These are phyloP conservation scores for Tachina fera DNA, from an alignment of 2,888 invertebrate genomes.

Conservation along the genomic window DNA sequence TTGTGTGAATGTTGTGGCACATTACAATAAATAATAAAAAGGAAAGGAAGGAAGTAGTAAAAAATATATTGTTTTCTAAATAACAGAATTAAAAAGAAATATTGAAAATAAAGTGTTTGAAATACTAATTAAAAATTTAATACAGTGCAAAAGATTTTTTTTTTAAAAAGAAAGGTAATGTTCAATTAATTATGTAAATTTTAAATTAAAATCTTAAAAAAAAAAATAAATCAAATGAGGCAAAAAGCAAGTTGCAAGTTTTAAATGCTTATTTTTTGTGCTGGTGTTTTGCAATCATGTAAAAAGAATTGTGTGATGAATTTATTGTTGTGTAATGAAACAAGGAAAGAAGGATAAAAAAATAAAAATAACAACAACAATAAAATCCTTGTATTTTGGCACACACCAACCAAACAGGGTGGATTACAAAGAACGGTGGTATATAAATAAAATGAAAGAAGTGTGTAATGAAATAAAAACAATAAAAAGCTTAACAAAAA, in stretches of 20 bases:
- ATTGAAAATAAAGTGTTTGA: constrained; percentile 10
- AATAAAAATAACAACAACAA: constrained; percentile 32
- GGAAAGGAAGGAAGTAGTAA: constrained; percentile 3
- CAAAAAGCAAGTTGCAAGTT: constrained; percentile 40
- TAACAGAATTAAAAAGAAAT: constrained; percentile 69
- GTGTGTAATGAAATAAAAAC: constrained; percentile 23
- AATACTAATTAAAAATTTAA: neutral
- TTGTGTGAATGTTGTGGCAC: constrained; percentile 53
- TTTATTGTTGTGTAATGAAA: constrained; percentile 67
- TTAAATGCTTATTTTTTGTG: constrained; percentile 9
- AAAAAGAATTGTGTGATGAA: constrained; percentile 50
- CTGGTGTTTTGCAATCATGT: constrained; percentile 38
- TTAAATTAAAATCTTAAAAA: neutral
- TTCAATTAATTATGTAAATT: constrained; percentile 3
- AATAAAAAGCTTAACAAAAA: neutral
- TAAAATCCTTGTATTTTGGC: constrained; percentile 57
- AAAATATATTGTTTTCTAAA: constrained; percentile 28
- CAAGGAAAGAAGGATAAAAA: constrained; percentile 25
- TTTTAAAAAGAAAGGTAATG: constrained; percentile 48
- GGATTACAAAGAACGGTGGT: constrained; percentile 64
- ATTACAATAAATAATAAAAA: constrained; percentile 22
- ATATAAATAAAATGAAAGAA: constrained; percentile 49
- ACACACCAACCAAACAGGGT: constrained; percentile 65
- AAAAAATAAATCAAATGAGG: neutral
- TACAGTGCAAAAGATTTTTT: neutral